These are phyloP conservation scores for Stomatorhinus ivindoensis DNA, from an alignment of 2,113 vertebrate genomes.

Conservation along the genomic window DNA sequence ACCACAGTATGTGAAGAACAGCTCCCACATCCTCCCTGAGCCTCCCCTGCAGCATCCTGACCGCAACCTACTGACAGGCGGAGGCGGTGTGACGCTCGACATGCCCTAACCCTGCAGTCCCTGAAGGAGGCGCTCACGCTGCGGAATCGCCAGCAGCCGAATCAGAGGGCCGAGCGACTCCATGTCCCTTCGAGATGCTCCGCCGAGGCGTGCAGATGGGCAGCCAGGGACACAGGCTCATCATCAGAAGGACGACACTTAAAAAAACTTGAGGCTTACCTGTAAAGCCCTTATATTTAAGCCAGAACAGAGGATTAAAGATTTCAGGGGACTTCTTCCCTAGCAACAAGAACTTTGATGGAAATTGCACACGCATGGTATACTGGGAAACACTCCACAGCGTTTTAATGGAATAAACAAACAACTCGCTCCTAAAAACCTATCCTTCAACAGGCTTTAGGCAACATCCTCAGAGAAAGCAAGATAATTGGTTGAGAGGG, in stretches of 20 bases:
- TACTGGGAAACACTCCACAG: background rate
- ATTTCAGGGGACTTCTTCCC: background rate
- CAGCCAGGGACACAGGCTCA: background rate
- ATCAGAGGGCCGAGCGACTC: background rate
- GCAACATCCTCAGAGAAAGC: background rate
- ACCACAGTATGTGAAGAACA: background rate
- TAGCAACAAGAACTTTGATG: background rate
- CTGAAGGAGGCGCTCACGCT: background rate
- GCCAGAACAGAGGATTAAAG: background rate
- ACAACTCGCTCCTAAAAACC: background rate
- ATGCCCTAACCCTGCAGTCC: background rate
- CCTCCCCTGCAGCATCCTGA: background rate
- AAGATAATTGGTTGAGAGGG: background rate
- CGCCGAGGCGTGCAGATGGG: background rate
- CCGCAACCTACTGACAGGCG: background rate
- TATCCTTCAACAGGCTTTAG: background rate
- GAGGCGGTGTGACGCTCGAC: background rate
- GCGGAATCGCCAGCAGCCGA: background rate
- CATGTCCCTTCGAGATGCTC: background rate
- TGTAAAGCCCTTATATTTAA: background rate
- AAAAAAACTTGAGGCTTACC: background rate
- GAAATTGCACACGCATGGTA: background rate
- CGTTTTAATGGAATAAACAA: background rate
- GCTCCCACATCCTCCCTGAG: background rate
- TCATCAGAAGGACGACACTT: background rate